Evolutionary conservation across 2,888 invertebrate species (phyloP), one percentile per base, ranked within the genome.

Genomic region (Philhelius pedissequus): DNA sequence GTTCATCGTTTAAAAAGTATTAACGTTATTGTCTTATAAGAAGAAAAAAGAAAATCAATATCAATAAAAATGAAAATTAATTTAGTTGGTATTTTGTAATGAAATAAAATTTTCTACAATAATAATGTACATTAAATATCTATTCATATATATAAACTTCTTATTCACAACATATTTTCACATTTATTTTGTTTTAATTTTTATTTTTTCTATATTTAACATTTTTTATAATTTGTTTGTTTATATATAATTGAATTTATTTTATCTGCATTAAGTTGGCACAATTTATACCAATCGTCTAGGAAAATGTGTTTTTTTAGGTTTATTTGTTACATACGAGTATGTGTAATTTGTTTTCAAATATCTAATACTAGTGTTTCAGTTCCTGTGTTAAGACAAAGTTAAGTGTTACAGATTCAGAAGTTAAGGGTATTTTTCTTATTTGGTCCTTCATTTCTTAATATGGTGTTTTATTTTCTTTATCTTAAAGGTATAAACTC

Each of bases 51-150:
- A 25, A 13, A 27, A 71, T 40, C 13, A 50, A 45, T 48, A 50
- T 40, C n/a, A 25, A 35, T 20, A 50, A 50, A 40, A 62, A 60
- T 40, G 20, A 74, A n/a, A n/a, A 71, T 76, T 68, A 73, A 70
- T 74, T 83, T 83, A 69, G 43, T 75, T 56, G 13, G 56, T 56
- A 48, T 69, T 73, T 73, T 70, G 64, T 75, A 66, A 75, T 69
- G 74, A 80, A 84, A 80, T 80, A 76, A 80, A 80, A 80, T 84
- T 84, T 68, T 71, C 80, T 84, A 84, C 84, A 43, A 62, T 62
- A 43, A 30, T 79, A 84, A 84, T 84, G 70, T 84, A 84, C 75
- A 84, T 79, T 84, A 84, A 80, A 84, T 84, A 84, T 84, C 79
- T 84, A 80, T 84, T 62, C 60, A 79, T 84, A 84, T 80, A 84